These are phyloP conservation scores for Emys orbicularis DNA, from an alignment of 2,797 vertebrate species.

Conservation along the genomic window DNA sequence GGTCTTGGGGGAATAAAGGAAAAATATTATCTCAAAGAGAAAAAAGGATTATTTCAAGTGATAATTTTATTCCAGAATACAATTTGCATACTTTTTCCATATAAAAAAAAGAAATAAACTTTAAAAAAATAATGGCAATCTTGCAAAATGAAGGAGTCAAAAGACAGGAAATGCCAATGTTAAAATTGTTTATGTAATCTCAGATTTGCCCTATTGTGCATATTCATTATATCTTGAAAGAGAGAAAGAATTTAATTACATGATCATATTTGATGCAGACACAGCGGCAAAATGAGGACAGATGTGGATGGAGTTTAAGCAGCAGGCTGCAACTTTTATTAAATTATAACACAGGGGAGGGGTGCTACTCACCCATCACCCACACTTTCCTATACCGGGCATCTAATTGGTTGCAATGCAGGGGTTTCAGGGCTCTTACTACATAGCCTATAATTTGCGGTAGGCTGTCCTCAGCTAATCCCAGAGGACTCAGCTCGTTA, in stretches of 20 bases:
- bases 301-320: background rate
- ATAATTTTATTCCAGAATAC: background rate
- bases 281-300: background rate
- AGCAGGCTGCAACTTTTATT: background rate
- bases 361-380: background rate
- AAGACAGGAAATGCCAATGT: background rate
- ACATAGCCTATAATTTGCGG: background rate
- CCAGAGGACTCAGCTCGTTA: background rate
- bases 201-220: background rate
- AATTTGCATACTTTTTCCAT: background rate
- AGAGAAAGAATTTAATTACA: background rate
- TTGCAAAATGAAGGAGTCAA: background rate
- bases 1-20: background rate
- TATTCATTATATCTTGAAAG: background rate
- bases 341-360: background rate
- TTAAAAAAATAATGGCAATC: background rate
- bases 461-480: background rate
- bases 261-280: background rate
- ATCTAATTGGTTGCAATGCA: background rate
- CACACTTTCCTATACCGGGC: background rate
- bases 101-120: background rate
- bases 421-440: background rate
- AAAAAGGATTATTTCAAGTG: background rate
- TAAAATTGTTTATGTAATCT: background rate
- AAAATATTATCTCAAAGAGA: background rate